These are phyloP conservation scores for Pogonophryne albipinna DNA, from an alignment of 2,797 vertebrate genomes.

Conservation along the genomic window DNA sequence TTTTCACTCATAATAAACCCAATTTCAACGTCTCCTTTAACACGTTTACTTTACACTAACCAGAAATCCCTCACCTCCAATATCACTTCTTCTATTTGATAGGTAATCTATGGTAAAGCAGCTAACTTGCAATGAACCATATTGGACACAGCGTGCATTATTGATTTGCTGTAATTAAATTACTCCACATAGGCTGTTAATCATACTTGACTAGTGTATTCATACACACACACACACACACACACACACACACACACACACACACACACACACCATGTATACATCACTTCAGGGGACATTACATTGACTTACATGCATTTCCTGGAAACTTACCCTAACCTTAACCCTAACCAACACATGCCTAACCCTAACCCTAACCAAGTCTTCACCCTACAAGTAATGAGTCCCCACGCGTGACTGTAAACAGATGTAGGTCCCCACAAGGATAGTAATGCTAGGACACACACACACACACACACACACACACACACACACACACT, in stretches of 20 bases:
- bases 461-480: constrained; percentile 16
- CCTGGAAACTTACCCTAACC: no score
- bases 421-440: no score
- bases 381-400: no score
- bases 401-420: not conserved
- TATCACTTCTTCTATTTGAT: not conserved
- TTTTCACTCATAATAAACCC: no score
- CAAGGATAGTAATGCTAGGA: no score
- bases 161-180: constrained; percentile 51
- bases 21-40: no score
- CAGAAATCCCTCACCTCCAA: not conserved
- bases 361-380: no score
- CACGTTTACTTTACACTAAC: not conserved
- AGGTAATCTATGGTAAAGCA: constrained; percentile 27
- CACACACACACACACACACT: constrained; percentile 13
- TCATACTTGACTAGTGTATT: constrained; percentile 21
- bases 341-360: no score
- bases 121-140: constrained; percentile 12
- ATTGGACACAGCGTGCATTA: constrained; percentile 10
- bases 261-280: no score
- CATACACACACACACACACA: constrained; percentile 13
- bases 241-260: constrained; percentile 9
- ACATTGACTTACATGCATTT: no score
- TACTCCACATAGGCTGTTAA: constrained; percentile 23
- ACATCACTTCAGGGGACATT: no score